phyloP scores from a whole-genome alignment of 2,888 invertebrate genomes.

The Petrolisthes manimaculis region DNA sequence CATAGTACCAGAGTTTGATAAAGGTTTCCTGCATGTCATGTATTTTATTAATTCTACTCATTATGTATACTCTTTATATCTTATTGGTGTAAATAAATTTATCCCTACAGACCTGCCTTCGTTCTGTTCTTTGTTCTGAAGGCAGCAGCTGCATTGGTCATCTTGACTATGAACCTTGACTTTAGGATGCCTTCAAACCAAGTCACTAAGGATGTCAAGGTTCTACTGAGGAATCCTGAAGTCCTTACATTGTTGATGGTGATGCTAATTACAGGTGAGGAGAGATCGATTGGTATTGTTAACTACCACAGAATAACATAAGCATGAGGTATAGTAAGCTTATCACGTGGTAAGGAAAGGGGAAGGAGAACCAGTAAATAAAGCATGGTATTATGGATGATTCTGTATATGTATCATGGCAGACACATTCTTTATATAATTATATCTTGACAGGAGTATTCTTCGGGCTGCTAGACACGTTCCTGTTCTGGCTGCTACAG shows the following conservation, averaged over 20 bases:
- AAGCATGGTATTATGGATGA: too few relatives aligned
- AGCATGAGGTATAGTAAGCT: neutral
- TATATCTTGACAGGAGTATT: constrained; percentile 74
- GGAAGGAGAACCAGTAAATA: too few relatives aligned
- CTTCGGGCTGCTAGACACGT: constrained; percentile 88
- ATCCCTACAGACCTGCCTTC: constrained; percentile 78
- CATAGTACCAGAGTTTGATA: too few relatives aligned
- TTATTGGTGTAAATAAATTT: too few relatives aligned
- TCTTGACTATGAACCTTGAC: constrained; percentile 81
- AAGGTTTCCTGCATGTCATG: too few relatives aligned
- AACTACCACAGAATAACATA: neutral
- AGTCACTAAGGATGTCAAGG: constrained; percentile 78
- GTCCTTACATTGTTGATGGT: constrained; percentile 76
- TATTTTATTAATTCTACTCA: too few relatives aligned
- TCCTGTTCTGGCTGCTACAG: constrained; percentile 84
- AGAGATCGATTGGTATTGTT: neutral
- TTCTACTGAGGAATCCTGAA: constrained; percentile 79
- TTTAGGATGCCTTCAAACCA: constrained; percentile 82
- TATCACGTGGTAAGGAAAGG: neutral
- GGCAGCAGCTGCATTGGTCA: constrained; percentile 77
- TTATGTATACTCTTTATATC: too few relatives aligned
- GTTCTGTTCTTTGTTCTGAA: constrained; percentile 81
- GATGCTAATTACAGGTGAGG: constrained; percentile 45
- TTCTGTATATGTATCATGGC: too few relatives aligned
- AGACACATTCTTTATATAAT: neutral